Evolutionary conservation across 2,797 vertebrate species (phyloP), one percentile per base, ranked within the genome.

Genomic region (Denticeps clupeoides): DNA sequence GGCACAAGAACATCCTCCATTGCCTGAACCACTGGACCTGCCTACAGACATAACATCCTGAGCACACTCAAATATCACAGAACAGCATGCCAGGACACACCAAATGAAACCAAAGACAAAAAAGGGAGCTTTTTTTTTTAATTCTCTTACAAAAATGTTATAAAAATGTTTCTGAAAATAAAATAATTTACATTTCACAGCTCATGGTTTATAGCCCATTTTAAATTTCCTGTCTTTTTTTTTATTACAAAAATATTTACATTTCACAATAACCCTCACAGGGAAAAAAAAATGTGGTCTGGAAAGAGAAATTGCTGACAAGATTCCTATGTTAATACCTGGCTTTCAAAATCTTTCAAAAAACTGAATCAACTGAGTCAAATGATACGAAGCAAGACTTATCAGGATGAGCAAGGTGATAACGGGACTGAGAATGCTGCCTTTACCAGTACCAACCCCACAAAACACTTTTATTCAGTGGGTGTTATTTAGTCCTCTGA

Each of bases 101-200:
- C 64, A 62, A 58, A 60, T 63, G 58, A 49, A 41, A 45, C 61
- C 55, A 29, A 40, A 12, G 45, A 41, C 43, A 26, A 58, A 44
- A 7, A 24, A 2, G 22, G 29, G 15, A 2, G 13, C 33, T 55
- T 52, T 13, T 43, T 50, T 55, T n/a, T n/a, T 28, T 33, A n/a
- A n/a, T 63, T 55, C 74, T 65, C 67, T 55, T 71, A 80, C 45
- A 81, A 80, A 83, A 73, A n/a, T n/a, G 40, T 54, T 69, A 72
- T 62, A 74, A 71, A 78, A 70, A 73, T 60, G 19, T 12, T 56
- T 43, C 43, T 52, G 53, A 57, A 67, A 62, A 75, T 69, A 80
- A 81, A 79, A 80, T 77, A 77, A 78, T 80, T 71, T 79, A 76
- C 73, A 80, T 62, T 73, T 72, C 70, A 78, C 67, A 69, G 56